phyloP scores from a whole-genome alignment of 2,113 vertebrate genomes.

The Spheniscus mendiculus region DNA sequence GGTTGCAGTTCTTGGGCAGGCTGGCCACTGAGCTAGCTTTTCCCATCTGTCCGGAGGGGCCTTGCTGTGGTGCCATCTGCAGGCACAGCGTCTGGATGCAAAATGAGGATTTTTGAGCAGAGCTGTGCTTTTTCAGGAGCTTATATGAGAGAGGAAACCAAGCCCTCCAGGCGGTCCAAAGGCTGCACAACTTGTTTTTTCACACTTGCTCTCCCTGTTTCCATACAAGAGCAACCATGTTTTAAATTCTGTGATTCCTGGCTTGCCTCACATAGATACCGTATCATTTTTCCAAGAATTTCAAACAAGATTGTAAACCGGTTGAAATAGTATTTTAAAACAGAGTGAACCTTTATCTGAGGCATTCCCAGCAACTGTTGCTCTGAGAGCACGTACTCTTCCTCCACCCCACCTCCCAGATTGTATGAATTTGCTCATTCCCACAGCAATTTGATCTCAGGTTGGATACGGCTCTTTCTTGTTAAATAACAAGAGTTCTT shows the following conservation, averaged over 20 bases:
- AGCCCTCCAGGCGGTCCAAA: background rate
- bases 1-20: background rate
- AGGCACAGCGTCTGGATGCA: background rate
- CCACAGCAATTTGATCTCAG: background rate
- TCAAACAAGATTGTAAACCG: background rate
- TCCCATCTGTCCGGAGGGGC: background rate
- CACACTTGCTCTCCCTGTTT: background rate
- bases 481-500: background rate
- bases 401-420: background rate
- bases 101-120: background rate
- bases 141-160: background rate
- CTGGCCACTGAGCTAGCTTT: background rate
- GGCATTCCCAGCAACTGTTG: background rate
- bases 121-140: background rate
- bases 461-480: rapidly evolving
- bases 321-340: background rate
- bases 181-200: background rate
- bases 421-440: background rate
- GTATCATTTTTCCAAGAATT: background rate
- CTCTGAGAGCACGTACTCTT: background rate
- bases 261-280: background rate
- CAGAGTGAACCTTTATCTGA: background rate
- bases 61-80: slow-evolving; percentile 49
- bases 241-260: background rate
- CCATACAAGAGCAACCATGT: background rate